Evolutionary conservation across 64 coral and sea anemone species (phyloP).

Genomic region (Porites australiensis): DNA sequence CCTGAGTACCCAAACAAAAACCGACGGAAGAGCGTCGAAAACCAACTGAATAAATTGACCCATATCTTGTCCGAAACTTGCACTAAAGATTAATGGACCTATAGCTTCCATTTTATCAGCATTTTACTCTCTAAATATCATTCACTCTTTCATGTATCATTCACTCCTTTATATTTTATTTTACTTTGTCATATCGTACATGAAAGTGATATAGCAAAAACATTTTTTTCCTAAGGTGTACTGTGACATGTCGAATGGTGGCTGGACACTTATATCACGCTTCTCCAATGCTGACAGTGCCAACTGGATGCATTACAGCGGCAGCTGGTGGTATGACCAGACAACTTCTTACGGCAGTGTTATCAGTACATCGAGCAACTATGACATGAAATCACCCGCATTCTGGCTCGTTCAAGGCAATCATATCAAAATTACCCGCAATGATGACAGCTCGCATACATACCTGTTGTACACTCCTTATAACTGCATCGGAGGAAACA

Average conservation of each 20-base stretch:
- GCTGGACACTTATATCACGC: slow-evolving; percentile 72
- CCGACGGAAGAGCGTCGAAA: no score
- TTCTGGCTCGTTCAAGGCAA: slow-evolving; percentile 50
- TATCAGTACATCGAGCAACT: slow-evolving; percentile 39
- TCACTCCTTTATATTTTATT: no score
- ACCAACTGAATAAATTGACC: no score
- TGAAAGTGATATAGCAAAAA: no score
- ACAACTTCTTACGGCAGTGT: slow-evolving; percentile 31
- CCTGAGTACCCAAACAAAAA: no score
- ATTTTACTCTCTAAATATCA: no score
- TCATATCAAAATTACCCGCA: slow-evolving; percentile 55
- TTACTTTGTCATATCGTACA: no score
- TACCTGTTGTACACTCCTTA: slow-evolving; percentile 17
- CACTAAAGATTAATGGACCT: no score
- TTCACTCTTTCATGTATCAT: no score
- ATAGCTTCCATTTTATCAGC: no score
- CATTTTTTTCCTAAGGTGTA: slow-evolving; percentile 7
- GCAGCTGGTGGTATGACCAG: slow-evolving; percentile 55
- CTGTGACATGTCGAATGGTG: slow-evolving; percentile 65
- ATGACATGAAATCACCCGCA: slow-evolving; percentile 67
- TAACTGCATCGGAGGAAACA: slow-evolving; percentile 26
- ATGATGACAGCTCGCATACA: slow-evolving; percentile 38
- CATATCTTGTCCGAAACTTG: no score
- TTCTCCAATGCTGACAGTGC: slow-evolving; percentile 59
- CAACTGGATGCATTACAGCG: slow-evolving; percentile 62